Conservation (phyloP, 1,140 invertebrate genomes). For the Atta cephalotes region DNA sequence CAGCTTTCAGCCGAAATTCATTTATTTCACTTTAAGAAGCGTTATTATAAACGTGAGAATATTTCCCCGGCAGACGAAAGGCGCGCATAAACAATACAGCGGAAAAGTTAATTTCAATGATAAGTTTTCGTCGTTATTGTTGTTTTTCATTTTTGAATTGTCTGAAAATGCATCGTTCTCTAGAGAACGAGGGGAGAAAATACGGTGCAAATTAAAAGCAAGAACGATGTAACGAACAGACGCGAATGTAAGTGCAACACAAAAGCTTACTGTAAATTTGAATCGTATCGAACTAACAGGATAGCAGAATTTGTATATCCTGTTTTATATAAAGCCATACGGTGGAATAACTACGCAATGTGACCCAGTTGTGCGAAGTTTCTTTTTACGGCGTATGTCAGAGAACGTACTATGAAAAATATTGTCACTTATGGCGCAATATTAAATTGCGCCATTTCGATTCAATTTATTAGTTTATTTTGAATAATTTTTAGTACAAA, state of each 20-base stretch:
- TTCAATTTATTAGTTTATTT: background rate
- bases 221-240: background rate
- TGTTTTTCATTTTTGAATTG: constrained; percentile 17
- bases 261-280: constrained; percentile 10
- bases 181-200: background rate
- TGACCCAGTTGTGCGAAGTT: background rate
- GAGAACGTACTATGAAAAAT: background rate
- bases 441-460: background rate
- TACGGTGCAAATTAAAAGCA: background rate
- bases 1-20: background rate
- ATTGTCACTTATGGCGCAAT: background rate
- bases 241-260: background rate
- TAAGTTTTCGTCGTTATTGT: background rate
- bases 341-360: background rate
- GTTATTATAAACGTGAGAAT: constrained; percentile 20
- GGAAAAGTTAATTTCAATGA: constrained; percentile 31
- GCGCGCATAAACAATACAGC: constrained; percentile 8
- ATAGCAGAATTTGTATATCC: background rate
- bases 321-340: background rate
- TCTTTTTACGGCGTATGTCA: background rate
- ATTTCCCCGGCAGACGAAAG: background rate
- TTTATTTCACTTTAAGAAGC: constrained; percentile 34
- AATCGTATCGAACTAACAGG: constrained; percentile 13
- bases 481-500: too few relatives aligned
- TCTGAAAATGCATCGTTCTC: constrained; percentile 16